A percentile compares a stretch with the other conserved stretches of the same genome.
These are phyloP conservation scores for Picathartes gymnocephalus DNA, from an alignment of 2,113 vertebrate species.

Conservation along the genomic window DNA sequence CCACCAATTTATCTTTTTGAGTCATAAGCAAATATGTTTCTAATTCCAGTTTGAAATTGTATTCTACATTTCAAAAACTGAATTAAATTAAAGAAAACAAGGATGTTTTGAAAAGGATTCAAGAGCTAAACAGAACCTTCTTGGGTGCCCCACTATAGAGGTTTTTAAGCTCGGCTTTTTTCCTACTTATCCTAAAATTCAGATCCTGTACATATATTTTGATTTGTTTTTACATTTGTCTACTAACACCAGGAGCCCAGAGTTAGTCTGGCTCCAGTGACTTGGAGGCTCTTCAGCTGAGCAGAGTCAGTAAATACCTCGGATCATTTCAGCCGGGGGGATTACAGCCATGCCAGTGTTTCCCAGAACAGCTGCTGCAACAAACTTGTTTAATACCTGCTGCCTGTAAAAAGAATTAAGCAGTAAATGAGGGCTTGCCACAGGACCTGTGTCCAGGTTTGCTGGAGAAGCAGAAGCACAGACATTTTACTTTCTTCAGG, in stretches of 20 bases:
- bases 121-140: not conserved
- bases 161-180: not conserved
- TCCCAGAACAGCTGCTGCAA: slow-evolving; percentile 34
- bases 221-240: not conserved
- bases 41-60: not conserved
- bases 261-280: not conserved
- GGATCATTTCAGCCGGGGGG: not conserved
- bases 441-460: not conserved
- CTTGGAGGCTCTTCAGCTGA: not conserved
- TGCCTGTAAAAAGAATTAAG: slow-evolving; percentile 43
- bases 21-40: not conserved
- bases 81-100: not conserved
- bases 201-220: not conserved
- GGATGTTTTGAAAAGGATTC: not conserved
- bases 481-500: not conserved
- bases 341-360: not conserved
- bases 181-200: not conserved
- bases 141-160: not conserved
- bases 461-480: not conserved
- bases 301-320: not conserved
- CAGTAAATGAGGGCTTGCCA: not conserved
- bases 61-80: not conserved
- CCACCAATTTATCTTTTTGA: not conserved
- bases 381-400: not conserved
- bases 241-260: not conserved